Base-by-base conservation (phyloP, 2,888 invertebrate genomes). In the Torymus auratus region DNA sequence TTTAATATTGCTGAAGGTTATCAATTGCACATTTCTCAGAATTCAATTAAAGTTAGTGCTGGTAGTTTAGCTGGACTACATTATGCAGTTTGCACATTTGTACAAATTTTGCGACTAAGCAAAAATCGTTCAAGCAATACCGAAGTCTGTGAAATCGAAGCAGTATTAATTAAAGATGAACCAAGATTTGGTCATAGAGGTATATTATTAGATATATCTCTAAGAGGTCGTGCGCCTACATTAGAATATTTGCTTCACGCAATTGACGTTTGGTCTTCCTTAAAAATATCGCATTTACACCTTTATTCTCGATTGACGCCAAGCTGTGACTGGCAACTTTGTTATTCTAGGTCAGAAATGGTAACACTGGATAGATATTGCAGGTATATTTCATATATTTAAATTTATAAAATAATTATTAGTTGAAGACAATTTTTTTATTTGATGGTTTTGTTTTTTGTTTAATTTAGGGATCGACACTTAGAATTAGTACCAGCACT, bases 151-250 rank as follows among this genome's bases (percentile, higher is more conserved):
- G 89, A 91, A 82, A 87, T 90, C 28, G 90, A 90, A 5, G 89
- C 92, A 13, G 89, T 92, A 64, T 87, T 92, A 53, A 93, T 94
- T 79, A 92, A 93, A 82, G 94, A 94, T 85, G 92, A 92, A 85
- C 94, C 94, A 1, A 91, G 92, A 73, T 90, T 94, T 58, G 89
- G 91, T 52, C 92, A 93, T 84, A 90, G 94, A 82, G 94, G 93
- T 5, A 92, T 94, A 68, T 88, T 94, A 61, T 88, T 94, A 82
- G 94, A 94, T 85, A 91, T 93, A 84, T 92, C 91, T 85, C 93
- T 90, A 85, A 92, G 92, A 83, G 93, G 93, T 56, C 91, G 93
- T 67, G 91, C 93, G 80, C 93, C 93, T 15, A 91, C 91, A 12
- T 86, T 93, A 84, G 92, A 92, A 82, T 91, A 92, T 83, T 86